Percentiles rank a stretch among this genome's conserved stretches.
Conservation (phyloP, 2,797 vertebrate genomes). For the Gallinago solitaria region DNA sequence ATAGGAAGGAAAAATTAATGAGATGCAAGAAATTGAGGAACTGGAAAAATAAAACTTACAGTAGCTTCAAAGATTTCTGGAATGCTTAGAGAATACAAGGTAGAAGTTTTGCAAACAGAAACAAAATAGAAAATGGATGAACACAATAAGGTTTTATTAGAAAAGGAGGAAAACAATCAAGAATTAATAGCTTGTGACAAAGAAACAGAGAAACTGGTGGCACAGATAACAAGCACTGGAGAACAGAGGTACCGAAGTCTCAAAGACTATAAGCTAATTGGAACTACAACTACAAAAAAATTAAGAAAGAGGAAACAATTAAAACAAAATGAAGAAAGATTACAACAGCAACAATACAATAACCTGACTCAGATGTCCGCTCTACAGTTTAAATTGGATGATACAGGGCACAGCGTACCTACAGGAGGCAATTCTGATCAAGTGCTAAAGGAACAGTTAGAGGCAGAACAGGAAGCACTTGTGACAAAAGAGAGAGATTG, state of each 20-base stretch:
- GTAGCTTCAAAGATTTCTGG: constrained; percentile 38
- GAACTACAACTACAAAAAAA: constrained; percentile 83
- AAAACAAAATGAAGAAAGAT: constrained; percentile 83
- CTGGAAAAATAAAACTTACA: constrained; percentile 77
- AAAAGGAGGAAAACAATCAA: constrained; percentile 81
- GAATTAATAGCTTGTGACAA: constrained; percentile 79
- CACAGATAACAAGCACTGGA: constrained; percentile 79
- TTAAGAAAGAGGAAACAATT: constrained; percentile 75
- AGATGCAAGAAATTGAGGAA: constrained; percentile 85
- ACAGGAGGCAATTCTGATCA: constrained; percentile 66
- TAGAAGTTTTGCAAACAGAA: constrained; percentile 82
- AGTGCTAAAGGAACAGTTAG: constrained; percentile 73
- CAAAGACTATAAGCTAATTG: constrained; percentile 67
- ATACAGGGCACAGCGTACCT: constrained; percentile 77
- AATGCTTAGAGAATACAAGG: constrained; percentile 71
- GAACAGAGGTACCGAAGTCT: constrained; percentile 69
- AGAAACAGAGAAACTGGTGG: constrained; percentile 81
- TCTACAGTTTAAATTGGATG: constrained; percentile 84
- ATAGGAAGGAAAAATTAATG: constrained; percentile 87
- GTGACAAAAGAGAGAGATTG: constrained; percentile 79
- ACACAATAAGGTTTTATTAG: constrained; percentile 74
- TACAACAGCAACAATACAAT: constrained; percentile 82
- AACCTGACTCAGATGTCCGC: constrained; percentile 85
- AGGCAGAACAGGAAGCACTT: constrained; percentile 76
- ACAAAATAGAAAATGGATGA: constrained; percentile 83